phyloP scores from a whole-genome alignment of 1,140 invertebrate genomes.

The Paraescarpia echinospica region DNA sequence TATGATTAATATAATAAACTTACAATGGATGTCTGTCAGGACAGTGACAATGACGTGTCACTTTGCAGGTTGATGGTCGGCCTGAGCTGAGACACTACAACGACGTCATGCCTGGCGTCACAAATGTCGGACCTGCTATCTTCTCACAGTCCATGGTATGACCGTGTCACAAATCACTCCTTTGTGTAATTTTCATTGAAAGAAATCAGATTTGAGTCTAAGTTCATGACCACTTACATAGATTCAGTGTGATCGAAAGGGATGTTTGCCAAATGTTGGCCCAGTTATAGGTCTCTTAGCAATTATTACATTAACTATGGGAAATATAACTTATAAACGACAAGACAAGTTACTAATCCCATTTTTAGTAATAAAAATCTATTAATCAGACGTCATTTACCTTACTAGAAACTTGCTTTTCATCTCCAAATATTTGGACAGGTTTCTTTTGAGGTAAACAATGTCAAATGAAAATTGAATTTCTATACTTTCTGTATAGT shows the following conservation, averaged over 20 bases:
- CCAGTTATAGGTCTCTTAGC: neutral
- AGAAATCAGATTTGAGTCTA: too few relatives aligned
- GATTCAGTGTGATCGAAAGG: too few relatives aligned
- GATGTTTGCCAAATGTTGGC: neutral
- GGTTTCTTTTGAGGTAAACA: too few relatives aligned
- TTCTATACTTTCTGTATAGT: too few relatives aligned
- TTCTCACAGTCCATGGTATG: conserved; percentile 46
- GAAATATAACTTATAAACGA: neutral
- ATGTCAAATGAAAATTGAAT: too few relatives aligned
- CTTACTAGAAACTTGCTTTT: too few relatives aligned
- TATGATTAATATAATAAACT: too few relatives aligned
- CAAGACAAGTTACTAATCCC: neutral
- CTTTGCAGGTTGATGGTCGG: conserved; percentile 35
- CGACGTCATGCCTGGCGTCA: conserved; percentile 46
- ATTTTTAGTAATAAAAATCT: neutral
- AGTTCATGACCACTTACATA: too few relatives aligned
- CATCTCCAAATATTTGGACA: too few relatives aligned
- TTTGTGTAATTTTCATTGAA: too few relatives aligned
- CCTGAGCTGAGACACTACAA: conserved; percentile 46
- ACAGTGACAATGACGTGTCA: neutral
- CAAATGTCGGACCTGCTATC: conserved; percentile 51
- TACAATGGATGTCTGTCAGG: too few relatives aligned
- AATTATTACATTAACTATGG: neutral
- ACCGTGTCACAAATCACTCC: neutral
- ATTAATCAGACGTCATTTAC: too few relatives aligned